Evolutionary conservation across 2,797 vertebrate species (phyloP), one percentile per base, ranked within the genome.

Genomic region (Dermochelys coriacea): DNA sequence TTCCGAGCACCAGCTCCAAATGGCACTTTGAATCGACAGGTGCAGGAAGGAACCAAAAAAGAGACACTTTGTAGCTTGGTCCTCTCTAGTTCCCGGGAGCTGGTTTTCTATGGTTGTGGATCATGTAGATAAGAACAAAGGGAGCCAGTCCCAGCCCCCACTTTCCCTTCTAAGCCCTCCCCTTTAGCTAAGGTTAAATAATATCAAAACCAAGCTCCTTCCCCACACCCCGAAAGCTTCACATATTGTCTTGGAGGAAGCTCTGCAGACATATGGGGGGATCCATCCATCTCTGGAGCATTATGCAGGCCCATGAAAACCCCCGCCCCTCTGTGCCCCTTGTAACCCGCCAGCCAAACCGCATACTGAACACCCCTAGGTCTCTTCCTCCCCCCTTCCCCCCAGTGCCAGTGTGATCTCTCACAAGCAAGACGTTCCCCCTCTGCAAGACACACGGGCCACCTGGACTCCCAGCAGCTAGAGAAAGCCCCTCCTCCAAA

Each of bases 361-460:
- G 11, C 68, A 41, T 68, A 11, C 37, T 41, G 68, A 23, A 71
- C 5, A 77, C 83, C 11, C 11, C 37, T 34, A 49, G 19, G 12
- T 77, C n/a, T 85, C 92, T 41, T 41, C 41, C 41, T 41, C 41
- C 41, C 41, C 41, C 41, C 41, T 41, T 41, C 5, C 41, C 41
- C 41, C 41, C 41, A 41, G 41, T 41, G 41, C 96, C 95, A 95
- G 94, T 93, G 93, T 71, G 3, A 31, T 23, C 23, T 68, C n/a
- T 23, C 91, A 8, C 84, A 80, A 80, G 55, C 52, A 81, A 37
- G 37, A 71, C 10, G 19, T n/a, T 71, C 82, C 64, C 54, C 0
- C 3, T 29, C 80, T 90, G 78, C 59, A 23, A 0, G 0, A 29
- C 1, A 5, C 27, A 0, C 2, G 27, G 3, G 37, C 54, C 75